Percentiles rank a stretch among this genome's conserved stretches.
Evolutionary conservation across 1,140 invertebrate genomes (phyloP).

Genomic region (Drosophila gunungcola): DNA sequence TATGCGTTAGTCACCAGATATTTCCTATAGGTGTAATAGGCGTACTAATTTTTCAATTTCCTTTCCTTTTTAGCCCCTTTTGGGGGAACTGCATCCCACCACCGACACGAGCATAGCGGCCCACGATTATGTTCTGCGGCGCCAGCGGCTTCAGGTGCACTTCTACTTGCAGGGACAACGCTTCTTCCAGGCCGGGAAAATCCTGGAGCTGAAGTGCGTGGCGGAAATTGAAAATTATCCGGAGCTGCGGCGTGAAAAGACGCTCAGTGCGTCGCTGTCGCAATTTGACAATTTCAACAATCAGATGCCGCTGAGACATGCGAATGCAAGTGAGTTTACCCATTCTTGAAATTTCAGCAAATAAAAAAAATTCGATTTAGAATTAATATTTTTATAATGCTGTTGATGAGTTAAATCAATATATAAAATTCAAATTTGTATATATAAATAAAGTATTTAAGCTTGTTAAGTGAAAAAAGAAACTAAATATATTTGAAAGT

Average conservation of each 20-base stretch:
- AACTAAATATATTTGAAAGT: too few relatives aligned
- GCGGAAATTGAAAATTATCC: constrained; percentile 84
- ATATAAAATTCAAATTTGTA: too few relatives aligned
- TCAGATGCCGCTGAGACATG: constrained; percentile 77
- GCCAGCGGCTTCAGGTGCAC: constrained; percentile 75
- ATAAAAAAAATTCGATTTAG: too few relatives aligned
- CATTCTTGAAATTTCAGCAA: too few relatives aligned
- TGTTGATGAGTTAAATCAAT: too few relatives aligned
- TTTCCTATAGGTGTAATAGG: too few relatives aligned
- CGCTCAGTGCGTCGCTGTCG: constrained; percentile 65
- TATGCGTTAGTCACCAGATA: too few relatives aligned
- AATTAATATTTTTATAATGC: too few relatives aligned
- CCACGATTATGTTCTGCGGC: constrained; percentile 77
- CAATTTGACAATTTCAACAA: constrained; percentile 83
- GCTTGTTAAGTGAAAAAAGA: too few relatives aligned
- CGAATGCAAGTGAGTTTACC: constrained; percentile 59
- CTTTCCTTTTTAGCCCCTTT: constrained; percentile 50
- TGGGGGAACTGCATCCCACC: constrained; percentile 73
- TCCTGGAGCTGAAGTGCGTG: constrained; percentile 80
- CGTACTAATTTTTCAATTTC: not conserved
- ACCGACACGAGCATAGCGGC: constrained; percentile 78
- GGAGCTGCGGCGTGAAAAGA: constrained; percentile 69
- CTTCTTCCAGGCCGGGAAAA: constrained; percentile 67
- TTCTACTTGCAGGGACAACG: constrained; percentile 80
- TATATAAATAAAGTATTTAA: too few relatives aligned